Evolutionary conservation across 2,888 invertebrate species (phyloP).

Genomic region (Euphydryas editha): DNA sequence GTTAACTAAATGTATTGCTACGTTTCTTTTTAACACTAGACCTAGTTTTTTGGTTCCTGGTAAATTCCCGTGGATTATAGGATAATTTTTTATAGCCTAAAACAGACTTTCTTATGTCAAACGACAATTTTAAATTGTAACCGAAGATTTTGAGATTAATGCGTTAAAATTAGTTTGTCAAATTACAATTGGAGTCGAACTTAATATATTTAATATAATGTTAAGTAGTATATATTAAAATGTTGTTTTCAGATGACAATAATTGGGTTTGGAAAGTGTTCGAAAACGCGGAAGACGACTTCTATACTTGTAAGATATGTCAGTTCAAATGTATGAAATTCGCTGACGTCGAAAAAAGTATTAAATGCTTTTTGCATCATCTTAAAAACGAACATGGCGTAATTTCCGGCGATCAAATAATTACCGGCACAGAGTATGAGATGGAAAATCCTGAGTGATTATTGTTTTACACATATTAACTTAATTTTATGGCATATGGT

Average conservation of each 20-base stretch:
- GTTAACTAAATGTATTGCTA: no score
- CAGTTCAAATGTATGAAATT: constrained; percentile 62
- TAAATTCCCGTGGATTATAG: no score
- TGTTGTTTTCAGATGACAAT: constrained; percentile 56
- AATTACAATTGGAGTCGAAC: no score
- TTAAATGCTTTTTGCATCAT: constrained; percentile 61
- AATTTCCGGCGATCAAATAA: constrained; percentile 73
- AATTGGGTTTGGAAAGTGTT: constrained; percentile 79
- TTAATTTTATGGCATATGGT: constrained; percentile 8
- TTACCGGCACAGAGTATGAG: constrained; percentile 63
- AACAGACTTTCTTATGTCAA: no score
- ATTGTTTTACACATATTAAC: constrained; percentile 8
- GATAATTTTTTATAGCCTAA: no score
- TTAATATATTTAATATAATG: no score
- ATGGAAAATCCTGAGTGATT: constrained; percentile 25
- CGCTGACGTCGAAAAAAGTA: constrained; percentile 54
- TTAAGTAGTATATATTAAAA: background rate
- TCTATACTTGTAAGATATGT: constrained; percentile 73
- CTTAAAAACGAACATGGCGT: constrained; percentile 70
- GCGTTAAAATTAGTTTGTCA: no score
- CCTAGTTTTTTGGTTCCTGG: no score
- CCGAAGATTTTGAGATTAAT: no score
- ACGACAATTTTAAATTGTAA: no score
- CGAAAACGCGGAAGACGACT: constrained; percentile 56
- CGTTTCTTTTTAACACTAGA: no score